phyloP scores from a whole-genome alignment of 2,797 vertebrate species.

The Nasua narica region DNA sequence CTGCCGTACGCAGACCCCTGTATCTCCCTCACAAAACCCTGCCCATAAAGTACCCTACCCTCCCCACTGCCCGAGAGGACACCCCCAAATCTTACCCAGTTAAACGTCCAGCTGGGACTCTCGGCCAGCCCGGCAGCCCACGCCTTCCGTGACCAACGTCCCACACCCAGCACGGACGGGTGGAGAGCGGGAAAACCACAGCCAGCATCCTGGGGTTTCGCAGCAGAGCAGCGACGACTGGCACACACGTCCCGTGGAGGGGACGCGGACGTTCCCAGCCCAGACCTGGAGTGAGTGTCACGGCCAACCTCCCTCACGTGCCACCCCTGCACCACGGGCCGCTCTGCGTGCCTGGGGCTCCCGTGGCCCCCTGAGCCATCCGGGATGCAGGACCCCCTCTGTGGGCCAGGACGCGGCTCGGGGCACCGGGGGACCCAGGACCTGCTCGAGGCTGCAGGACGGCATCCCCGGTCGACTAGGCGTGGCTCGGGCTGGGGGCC shows the following conservation, averaged over 20 bases:
- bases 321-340: rapidly evolving
- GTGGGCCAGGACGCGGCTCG: rapidly evolving
- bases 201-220: rapidly evolving
- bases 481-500: background rate
- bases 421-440: rapidly evolving
- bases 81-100: rapidly evolving
- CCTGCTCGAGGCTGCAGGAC: rapidly evolving
- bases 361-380: rapidly evolving
- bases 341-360: rapidly evolving
- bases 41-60: background rate
- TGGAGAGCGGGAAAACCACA: rapidly evolving
- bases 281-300: rapidly evolving
- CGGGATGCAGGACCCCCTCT: rapidly evolving
- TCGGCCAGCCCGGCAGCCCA: rapidly evolving
- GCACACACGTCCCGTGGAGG: rapidly evolving
- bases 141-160: rapidly evolving
- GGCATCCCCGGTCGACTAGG: rapidly evolving
- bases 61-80: rapidly evolving
- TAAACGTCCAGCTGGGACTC: background rate
- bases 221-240: rapidly evolving
- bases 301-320: rapidly evolving
- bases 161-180: rapidly evolving
- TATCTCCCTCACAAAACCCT: rapidly evolving
- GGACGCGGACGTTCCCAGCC: rapidly evolving
- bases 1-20: rapidly evolving